These are phyloP conservation scores for Pteronotus mesoamericanus DNA, from an alignment of 2,797 vertebrate genomes.

Conservation along the genomic window DNA sequence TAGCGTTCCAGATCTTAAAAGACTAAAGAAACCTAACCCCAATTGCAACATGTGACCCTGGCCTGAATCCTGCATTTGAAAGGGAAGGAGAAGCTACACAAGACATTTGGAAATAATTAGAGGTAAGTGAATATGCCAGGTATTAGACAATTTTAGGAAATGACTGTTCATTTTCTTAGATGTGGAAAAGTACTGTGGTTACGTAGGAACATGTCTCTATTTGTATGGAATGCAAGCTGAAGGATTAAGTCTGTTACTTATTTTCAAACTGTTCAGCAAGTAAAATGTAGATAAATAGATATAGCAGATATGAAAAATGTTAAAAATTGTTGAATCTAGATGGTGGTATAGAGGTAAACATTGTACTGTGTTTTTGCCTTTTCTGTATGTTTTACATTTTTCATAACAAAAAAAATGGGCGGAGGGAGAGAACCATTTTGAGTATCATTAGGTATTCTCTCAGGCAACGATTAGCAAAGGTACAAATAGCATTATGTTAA, in stretches of 20 bases:
- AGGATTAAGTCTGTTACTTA: neutral
- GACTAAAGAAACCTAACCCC: neutral
- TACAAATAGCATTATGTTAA: neutral
- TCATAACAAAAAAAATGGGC: neutral
- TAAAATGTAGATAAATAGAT: neutral
- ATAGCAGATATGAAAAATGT: neutral
- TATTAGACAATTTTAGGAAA: neutral
- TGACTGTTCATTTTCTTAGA: neutral
- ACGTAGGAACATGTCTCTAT: neutral
- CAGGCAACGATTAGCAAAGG: neutral
- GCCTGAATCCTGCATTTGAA: neutral
- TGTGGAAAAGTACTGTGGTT: neutral
- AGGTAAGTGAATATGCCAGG: neutral
- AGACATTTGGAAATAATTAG: neutral
- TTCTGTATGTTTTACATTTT: neutral
- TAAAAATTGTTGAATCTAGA: neutral
- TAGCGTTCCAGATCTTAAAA: neutral
- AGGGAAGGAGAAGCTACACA: neutral
- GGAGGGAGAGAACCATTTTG: neutral
- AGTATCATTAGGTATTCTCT: neutral
- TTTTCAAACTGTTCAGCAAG: conserved; percentile 1
- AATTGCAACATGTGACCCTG: neutral
- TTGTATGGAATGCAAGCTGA: neutral
- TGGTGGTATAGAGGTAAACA: neutral
- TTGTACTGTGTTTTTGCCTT: neutral